Evolutionary conservation across 2,888 invertebrate species (phyloP).

Genomic region (Onthophagus sagittarius): DNA sequence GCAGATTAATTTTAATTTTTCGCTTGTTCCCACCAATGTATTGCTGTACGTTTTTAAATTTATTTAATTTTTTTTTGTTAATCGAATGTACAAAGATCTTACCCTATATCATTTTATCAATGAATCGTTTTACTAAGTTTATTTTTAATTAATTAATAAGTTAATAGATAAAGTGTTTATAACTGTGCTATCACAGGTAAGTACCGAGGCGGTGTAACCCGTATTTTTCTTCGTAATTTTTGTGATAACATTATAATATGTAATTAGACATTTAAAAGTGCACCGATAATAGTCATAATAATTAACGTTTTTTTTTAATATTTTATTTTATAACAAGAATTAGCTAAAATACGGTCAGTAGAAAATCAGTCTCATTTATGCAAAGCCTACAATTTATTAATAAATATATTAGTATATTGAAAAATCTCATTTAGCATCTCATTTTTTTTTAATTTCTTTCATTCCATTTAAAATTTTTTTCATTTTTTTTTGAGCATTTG

Average conservation of each 20-base stretch:
- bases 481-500: conserved; percentile 17
- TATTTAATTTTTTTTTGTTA: background rate
- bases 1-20: conserved; percentile 11
- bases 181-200: conserved; percentile 25
- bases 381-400: conserved; percentile 22
- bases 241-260: conserved; percentile 11
- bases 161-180: conserved; percentile 16
- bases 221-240: conserved; percentile 21
- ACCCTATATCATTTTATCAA: background rate
- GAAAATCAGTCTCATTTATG: conserved; percentile 42
- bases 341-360: conserved; percentile 28
- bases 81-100: conserved; percentile 10
- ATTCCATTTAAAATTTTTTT: conserved; percentile 1
- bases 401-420: conserved; percentile 11
- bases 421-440: background rate
- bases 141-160: background rate
- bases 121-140: background rate
- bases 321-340: conserved; percentile 17
- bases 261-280: conserved; percentile 19
- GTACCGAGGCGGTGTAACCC: conserved; percentile 25
- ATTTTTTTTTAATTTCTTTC: background rate
- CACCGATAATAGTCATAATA: conserved; percentile 14
- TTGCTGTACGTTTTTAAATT: conserved; percentile 20
- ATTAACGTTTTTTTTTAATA: conserved; percentile 6
- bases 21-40: conserved; percentile 26